Evolutionary conservation across 2,797 vertebrate genomes (phyloP), one percentile per base, ranked within the genome.

Genomic region (Acrossocheilus fasciatus): DNA sequence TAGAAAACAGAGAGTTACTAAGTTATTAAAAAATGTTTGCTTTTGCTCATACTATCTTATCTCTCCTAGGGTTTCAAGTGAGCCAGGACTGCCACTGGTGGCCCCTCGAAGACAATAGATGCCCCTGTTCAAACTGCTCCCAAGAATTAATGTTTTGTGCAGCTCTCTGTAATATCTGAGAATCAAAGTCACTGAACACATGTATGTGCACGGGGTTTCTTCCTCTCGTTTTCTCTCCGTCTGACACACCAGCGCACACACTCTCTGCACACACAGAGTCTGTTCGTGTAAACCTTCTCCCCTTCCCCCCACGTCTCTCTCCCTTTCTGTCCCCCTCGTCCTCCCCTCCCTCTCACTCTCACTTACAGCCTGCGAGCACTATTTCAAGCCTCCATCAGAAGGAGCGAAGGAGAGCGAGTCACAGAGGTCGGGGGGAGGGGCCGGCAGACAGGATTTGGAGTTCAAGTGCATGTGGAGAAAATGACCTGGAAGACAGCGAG

Each of bases 391-490:
- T 87, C 81, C 73, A 86, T 88, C 88, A 89, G 81, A 72, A 78
- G 77, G 82, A 85, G 72, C 30, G 80, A 92, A 90, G 90, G 91
- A 91, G 91, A 74, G 66, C 80, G 50, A 92, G 69, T 34, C 81
- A 88, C 91, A 88, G 87, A 91, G 87, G 84, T 89, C 90, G 87
- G 87, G 92, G 92, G 93, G 92, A 91, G 90, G 93, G 92, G 91
- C 90, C 87, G 89, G 92, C 92, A 93, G 93, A 95, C 93, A 94
- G 94, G 92, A 94, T 95, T 94, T 95, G 92, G 93, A 95, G 95
- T 95, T 96, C 95, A 95, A 96, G 95, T 96, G 93, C 95, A 95
- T 92, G 92, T 94, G 94, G 92, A 94, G 94, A 94, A 95, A 95
- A 95, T 91, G 93, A 93, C 90, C 80, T 73, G 76, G 84, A 80